A percentile compares a stretch with the other conserved stretches of the same genome.
phyloP scores from a whole-genome alignment of 2,888 invertebrate species.

The Eledone cirrhosa region DNA sequence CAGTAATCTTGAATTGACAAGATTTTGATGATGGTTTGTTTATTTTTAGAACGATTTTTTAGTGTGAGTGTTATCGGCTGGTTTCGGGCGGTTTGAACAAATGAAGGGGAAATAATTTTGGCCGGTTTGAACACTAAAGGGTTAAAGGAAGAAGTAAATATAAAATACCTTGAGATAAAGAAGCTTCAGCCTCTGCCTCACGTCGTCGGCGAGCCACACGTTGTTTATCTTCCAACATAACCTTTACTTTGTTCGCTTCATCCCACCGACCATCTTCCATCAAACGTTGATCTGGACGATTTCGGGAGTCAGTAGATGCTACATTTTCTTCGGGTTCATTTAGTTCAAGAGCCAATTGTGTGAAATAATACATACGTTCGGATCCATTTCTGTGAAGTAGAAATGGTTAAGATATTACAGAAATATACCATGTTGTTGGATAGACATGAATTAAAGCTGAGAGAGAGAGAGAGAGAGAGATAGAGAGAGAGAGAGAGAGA shows the following conservation, averaged over 20 bases:
- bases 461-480: too few species aligned
- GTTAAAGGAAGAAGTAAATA: neutral
- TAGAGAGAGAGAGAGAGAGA: too few species aligned
- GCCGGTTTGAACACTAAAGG: neutral
- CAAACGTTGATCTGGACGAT: conserved; percentile 93
- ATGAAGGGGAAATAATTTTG: too few species aligned
- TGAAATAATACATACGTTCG: conserved; percentile 91
- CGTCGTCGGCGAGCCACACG: conserved; percentile 79
- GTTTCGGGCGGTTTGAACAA: neutral
- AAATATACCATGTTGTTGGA: too few species aligned
- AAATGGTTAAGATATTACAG: too few species aligned
- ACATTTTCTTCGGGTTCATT: conserved; percentile 93
- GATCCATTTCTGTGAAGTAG: conserved; percentile 70
- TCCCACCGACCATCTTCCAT: conserved; percentile 74
- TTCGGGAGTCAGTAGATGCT: conserved; percentile 92
- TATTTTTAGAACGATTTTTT: too few species aligned
- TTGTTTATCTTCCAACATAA: conserved; percentile 94
- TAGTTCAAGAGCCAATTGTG: conserved; percentile 91
- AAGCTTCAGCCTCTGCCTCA: conserved; percentile 72
- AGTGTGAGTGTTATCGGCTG: too few species aligned
- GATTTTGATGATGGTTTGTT: neutral
- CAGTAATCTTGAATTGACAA: too few species aligned
- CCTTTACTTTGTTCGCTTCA: conserved; percentile 81
- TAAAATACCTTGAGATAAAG: conserved; percentile 54
- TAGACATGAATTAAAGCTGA: too few species aligned